phyloP scores from a whole-genome alignment of 2,113 vertebrate genomes.

The Falcunculus frontatus region DNA sequence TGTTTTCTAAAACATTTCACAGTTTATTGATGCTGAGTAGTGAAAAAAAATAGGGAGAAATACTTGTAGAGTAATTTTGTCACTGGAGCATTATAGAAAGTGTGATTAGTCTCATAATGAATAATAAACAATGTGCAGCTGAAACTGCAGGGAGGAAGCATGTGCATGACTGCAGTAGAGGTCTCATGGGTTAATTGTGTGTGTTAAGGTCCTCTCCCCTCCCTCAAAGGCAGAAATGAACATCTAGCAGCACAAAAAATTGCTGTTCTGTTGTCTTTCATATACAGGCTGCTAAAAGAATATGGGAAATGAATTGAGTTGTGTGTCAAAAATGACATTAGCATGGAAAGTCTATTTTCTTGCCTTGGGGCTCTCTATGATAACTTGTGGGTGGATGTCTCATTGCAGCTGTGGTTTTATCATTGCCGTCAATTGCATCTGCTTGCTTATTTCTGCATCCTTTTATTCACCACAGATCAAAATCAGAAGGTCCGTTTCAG shows the following conservation, averaged over 20 bases:
- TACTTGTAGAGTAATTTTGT: background rate
- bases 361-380: background rate
- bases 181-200: background rate
- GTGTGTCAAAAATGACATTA: background rate
- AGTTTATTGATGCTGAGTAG: slow-evolving; percentile 48
- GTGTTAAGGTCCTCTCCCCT: background rate
- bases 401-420: background rate
- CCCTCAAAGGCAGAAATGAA: background rate
- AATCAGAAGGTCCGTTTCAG: background rate
- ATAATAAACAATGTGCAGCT: background rate
- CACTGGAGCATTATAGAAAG: background rate
- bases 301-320: background rate
- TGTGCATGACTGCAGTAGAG: background rate
- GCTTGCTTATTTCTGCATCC: slow-evolving; percentile 13
- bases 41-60: background rate
- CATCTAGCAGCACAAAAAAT: background rate
- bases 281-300: background rate
- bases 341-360: background rate
- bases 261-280: background rate
- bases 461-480: background rate
- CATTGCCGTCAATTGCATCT: background rate
- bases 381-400: background rate
- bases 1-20: slow-evolving; percentile 52
- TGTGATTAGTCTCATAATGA: slow-evolving; percentile 10
- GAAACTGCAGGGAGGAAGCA: background rate